Conservation (phyloP, 2,888 invertebrate genomes). For the Seira musarum region DNA sequence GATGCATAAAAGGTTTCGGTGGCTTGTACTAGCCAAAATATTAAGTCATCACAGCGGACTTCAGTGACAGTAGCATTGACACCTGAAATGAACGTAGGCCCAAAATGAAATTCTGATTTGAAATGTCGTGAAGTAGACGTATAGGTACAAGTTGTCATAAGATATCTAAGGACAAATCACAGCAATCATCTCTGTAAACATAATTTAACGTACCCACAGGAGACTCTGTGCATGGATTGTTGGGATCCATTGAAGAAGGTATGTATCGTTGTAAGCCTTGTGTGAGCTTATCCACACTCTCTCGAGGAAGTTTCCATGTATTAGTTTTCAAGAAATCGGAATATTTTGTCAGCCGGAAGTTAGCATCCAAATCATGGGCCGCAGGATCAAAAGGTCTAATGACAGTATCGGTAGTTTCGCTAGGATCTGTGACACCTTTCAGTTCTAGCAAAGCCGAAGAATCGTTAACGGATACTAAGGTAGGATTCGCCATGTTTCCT, state of each 20-base stretch:
- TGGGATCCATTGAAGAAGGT: slow-evolving; percentile 48
- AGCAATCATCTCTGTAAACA: background rate
- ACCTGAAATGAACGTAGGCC: too few relatives aligned
- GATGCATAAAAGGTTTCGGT: slow-evolving; percentile 51
- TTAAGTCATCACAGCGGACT: slow-evolving; percentile 48
- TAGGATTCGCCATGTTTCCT: slow-evolving; percentile 45
- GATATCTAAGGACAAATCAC: background rate
- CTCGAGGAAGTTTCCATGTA: slow-evolving; percentile 49
- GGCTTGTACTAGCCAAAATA: slow-evolving; percentile 50
- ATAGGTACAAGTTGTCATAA: too few relatives aligned
- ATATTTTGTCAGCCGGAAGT: slow-evolving; percentile 43
- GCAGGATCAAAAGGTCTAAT: slow-evolving; percentile 50
- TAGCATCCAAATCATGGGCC: slow-evolving; percentile 47
- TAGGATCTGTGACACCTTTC: slow-evolving; percentile 45
- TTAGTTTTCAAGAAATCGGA: slow-evolving; percentile 50
- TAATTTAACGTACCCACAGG: slow-evolving; percentile 40
- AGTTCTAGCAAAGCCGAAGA: slow-evolving; percentile 32
- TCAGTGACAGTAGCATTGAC: slow-evolving; percentile 51
- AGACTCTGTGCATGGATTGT: slow-evolving; percentile 48
- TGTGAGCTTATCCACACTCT: slow-evolving; percentile 46
- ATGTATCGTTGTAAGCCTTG: slow-evolving; percentile 46
- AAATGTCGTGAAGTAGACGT: too few relatives aligned
- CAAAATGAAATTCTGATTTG: too few relatives aligned
- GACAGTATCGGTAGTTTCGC: slow-evolving; percentile 36
- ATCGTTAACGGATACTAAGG: slow-evolving; percentile 41